Evolutionary conservation across 37 sponge, comb jelly and placozoan species (phyloP).

Genomic region (Cladorhizidae sp.): DNA sequence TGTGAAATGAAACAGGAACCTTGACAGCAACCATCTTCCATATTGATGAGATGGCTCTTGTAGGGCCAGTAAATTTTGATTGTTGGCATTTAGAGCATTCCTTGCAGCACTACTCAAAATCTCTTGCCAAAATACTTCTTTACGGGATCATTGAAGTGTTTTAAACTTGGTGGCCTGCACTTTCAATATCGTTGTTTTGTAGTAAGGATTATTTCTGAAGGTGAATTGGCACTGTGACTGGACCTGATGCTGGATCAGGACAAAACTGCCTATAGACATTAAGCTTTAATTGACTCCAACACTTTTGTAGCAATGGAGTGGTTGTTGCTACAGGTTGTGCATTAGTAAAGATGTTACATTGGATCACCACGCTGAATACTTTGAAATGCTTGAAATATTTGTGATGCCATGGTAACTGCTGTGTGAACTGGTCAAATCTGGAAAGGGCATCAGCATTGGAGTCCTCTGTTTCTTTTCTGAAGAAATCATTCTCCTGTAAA

Average conservation of each 20-base stretch:
- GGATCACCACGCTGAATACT: neutral
- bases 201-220: slow-evolving; percentile 7
- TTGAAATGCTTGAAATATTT: neutral
- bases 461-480: slow-evolving; percentile 24
- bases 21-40: slow-evolving; percentile 44
- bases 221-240: slow-evolving; percentile 22
- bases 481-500: slow-evolving; percentile 48
- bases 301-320: too few relatives aligned
- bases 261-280: slow-evolving; percentile 35
- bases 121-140: slow-evolving; percentile 39
- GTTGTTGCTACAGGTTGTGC: too few relatives aligned
- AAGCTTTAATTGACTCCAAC: slow-evolving; percentile 51
- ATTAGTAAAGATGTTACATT: neutral
- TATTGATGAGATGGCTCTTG: slow-evolving; percentile 3
- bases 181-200: slow-evolving; percentile 19
- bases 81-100: slow-evolving; percentile 46
- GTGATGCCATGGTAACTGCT: slow-evolving; percentile 1
- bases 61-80: slow-evolving; percentile 12
- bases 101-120: slow-evolving; percentile 30
- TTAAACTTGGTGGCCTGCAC: slow-evolving; percentile 42
- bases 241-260: slow-evolving; percentile 28
- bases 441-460: too few relatives aligned
- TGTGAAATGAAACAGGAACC: slow-evolving; percentile 21
- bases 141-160: slow-evolving; percentile 40
- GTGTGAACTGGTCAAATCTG: slow-evolving; percentile 25